Base-by-base conservation (phyloP, 1,140 invertebrate species). In the Hylyphantes graminicola region DNA sequence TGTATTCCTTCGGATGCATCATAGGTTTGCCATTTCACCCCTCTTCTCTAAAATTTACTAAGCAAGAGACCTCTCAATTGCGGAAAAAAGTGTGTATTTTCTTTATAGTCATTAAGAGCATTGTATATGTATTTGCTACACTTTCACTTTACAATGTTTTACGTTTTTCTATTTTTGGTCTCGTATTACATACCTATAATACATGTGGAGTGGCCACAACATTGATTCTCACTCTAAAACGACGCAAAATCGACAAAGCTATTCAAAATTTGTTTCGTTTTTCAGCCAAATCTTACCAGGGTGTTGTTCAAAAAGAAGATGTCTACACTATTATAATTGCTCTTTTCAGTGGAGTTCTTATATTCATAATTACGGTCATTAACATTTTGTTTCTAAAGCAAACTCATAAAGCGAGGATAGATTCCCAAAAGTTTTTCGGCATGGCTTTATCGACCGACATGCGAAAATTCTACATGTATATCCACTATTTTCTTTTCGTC, bases 1-100 rank as follows among this genome's bases (percentile, higher is more conserved):
- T 70, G n/a, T 70, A 51, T 17, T 21, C 4, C 1, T 57, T 74
- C 17, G 53, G 72, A 55, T 57, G 13, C 13, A 17, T 55, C 6
- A 19, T 74, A 21, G 72, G 72, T 12, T 15, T 74, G 3, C 72
- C 72, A 10, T 74, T 74, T 57, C 19, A n/a, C 10, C 4, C 53
- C 9, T 13, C 54, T 15, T 55, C 21, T 7, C 17, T 74, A 1
- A 12, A 57, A 19, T 21, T 21, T 1, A 21, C n/a, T 8, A 74
- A 35, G 21, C 5, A 12, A 13, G 72, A 74, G 54, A 8, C 57
- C 7, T 57, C 53, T 35, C 57, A 2, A 13, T 0, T 4, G 0
- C 21, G 54, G 8, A 54, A 21, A 74, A 19, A 55, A 35, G 54
- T 21, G 21, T 17, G 9, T 19, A 76, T 63, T 2, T 9, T 55